Evolutionary conservation across 1,140 invertebrate species (phyloP), one percentile per base, ranked within the genome.

Genomic region (Acromyrmex charruanus): DNA sequence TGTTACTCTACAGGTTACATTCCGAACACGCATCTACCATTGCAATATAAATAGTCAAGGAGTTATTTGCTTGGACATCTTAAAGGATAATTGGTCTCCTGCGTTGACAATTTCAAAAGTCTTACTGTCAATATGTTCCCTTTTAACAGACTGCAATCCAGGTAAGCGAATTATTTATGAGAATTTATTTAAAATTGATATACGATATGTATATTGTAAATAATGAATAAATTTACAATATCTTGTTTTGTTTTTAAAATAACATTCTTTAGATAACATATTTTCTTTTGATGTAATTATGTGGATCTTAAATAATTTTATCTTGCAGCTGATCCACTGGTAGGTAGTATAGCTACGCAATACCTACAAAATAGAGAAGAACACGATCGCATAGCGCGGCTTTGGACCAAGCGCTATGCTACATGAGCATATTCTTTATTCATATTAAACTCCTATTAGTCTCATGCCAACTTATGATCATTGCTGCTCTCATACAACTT

Each of bases 1-100:
- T 81, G 28, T 53, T n/a, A 66, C 87, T 92, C 95, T 96, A 39
- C 94, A 98, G 98, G 98, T 99, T 69, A 99, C 98, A 95, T 99
- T 99, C 96, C 97, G 98, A 90, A 99, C 98, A 86, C 97, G 98
- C 92, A 99, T 99, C 95, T 99, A 99, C 94, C 98, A 99, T 93
- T 99, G 98, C 96, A 99, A 99, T 95, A 99, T 99, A 94, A 99
- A 99, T 96, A 99, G 98, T 95, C 98, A 99, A 96, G 98, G 98
- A 90, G 98, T 99, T 31, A 99, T 99, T 94, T 99, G 98, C 95
- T 96, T 99, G 94, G 98, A 99, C 95, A 99, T 99, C 92, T 96
- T 99, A 74, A 99, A 99, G 95, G 98, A 99, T 94, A 99, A 99
- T 95, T 99, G 98, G 98, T 99, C 98, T 53, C 98, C 98, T 35